Base-by-base conservation (phyloP, 2,888 invertebrate genomes). In the Polydrusus pterygomalis region DNA sequence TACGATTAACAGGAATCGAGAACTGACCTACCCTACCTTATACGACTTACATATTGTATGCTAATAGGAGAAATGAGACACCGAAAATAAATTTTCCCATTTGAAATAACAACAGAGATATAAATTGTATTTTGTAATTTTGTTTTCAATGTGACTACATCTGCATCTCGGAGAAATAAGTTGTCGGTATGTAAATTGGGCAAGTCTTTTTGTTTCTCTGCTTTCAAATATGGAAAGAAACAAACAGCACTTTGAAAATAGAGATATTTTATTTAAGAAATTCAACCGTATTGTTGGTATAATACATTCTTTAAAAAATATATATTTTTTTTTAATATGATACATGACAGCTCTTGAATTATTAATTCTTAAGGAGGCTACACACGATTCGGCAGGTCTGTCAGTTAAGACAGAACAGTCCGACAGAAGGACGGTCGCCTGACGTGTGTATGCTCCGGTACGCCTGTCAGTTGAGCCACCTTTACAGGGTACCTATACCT, bases 101-200 rank as follows among this genome's bases (percentile, higher is more conserved):
- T 73, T 73, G 18, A 45, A 60, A 73, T 67, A 73, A 67, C 73
- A 73, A 67, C 67, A 20, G 18, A 62, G 45, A 30, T 62, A 68
- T 73, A 68, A 68, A 73, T 73, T 68, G 34, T 54, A 60, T 67
- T 67, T 67, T 73, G 67, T 56, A 65, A 73, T 73, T 73, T 60
- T 17, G 60, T 67, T 73, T 54, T 67, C 73, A 68, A 68, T 73
- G 68, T 73, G 54, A 67, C 65, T 63, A 43, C 30, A 54, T 54
- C 65, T 63, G 25, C 30, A 54, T 54, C 64, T 63, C 40, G n/a
- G 45, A 9, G 15, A 43, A 71, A 40, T 62, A 71, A 71, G 64
- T 64, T 63, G 43, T 63, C 25, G 60, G 70, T 60, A 70, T 60
- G 70, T 18, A 70, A 60, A 70, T 70, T 60, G 30, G 49, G 34